phyloP scores from a whole-genome alignment of 2,888 invertebrate genomes.

The Sepiola atlantica region DNA sequence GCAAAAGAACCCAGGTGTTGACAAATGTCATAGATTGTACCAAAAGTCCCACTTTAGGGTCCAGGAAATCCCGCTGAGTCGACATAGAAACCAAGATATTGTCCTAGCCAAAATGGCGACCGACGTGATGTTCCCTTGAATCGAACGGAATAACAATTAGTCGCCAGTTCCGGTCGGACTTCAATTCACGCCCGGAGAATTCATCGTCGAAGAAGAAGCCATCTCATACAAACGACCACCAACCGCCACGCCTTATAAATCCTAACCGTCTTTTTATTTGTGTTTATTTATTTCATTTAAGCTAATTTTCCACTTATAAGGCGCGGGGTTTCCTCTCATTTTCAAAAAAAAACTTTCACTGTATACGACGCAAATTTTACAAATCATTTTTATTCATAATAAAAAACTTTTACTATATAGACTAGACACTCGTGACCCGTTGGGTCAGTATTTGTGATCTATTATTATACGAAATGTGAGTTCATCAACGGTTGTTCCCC shows the following conservation, averaged over 20 bases:
- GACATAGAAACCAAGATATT: background rate
- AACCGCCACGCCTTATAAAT: background rate
- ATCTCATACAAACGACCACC: background rate
- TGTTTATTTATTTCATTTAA: background rate
- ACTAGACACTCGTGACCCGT: too few species aligned
- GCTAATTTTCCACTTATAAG: too few species aligned
- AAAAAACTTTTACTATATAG: too few species aligned
- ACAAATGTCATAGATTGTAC: background rate
- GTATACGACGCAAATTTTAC: too few species aligned
- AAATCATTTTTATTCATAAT: too few species aligned
- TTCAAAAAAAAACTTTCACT: too few species aligned
- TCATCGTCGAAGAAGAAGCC: background rate
- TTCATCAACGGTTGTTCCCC: too few species aligned
- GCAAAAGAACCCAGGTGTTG: background rate
- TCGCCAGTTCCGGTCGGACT: background rate
- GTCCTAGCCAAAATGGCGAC: background rate
- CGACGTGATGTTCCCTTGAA: background rate
- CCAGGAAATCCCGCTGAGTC: background rate
- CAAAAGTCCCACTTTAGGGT: background rate
- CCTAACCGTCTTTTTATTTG: background rate
- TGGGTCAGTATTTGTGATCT: too few species aligned
- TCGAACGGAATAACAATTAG: slow-evolving; percentile 5
- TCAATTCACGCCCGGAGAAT: background rate
- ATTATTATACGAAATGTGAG: too few species aligned
- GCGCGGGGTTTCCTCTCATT: too few species aligned